These are phyloP conservation scores for Operophtera brumata DNA, from an alignment of 2,888 invertebrate genomes.

Conservation along the genomic window DNA sequence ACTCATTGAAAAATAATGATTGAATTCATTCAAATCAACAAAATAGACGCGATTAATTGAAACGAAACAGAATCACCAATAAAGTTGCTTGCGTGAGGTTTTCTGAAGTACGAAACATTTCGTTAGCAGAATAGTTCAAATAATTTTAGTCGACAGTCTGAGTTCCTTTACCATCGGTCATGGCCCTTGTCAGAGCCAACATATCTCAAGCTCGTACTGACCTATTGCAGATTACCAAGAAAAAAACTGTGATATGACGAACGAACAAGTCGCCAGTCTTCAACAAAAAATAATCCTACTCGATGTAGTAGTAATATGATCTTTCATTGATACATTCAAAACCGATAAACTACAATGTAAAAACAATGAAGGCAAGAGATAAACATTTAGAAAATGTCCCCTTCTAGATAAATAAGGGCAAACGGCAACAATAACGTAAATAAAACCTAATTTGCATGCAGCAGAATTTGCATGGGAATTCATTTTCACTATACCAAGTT, in stretches of 20 bases:
- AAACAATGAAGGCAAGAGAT: slow-evolving; percentile 15
- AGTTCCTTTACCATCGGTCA: too few species aligned
- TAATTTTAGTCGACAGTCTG: too few species aligned
- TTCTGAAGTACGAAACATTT: too few species aligned
- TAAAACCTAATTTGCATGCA: slow-evolving; percentile 21
- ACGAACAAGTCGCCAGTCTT: too few species aligned
- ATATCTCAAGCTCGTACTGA: too few species aligned
- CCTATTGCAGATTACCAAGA: too few species aligned
- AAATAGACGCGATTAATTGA: too few species aligned
- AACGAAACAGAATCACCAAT: too few species aligned
- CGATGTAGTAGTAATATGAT: neutral
- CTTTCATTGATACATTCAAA: slow-evolving; percentile 2
- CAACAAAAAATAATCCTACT: neutral
- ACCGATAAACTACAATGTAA: slow-evolving; percentile 13
- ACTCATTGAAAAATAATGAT: slow-evolving; percentile 15
- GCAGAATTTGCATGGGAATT: slow-evolving; percentile 20
- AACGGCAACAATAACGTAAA: slow-evolving; percentile 15
- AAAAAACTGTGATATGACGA: too few species aligned
- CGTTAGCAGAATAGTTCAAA: too few species aligned
- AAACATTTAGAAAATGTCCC: slow-evolving; percentile 20
- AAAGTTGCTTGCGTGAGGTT: too few species aligned
- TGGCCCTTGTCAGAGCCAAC: too few species aligned
- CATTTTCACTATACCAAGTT: slow-evolving; percentile 18
- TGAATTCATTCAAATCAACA: neutral
- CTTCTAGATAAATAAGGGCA: slow-evolving; percentile 17